Percentiles rank a stretch among this genome's conserved stretches.
phyloP scores from a whole-genome alignment of 1,140 invertebrate genomes.

The Laupala kohalensis region DNA sequence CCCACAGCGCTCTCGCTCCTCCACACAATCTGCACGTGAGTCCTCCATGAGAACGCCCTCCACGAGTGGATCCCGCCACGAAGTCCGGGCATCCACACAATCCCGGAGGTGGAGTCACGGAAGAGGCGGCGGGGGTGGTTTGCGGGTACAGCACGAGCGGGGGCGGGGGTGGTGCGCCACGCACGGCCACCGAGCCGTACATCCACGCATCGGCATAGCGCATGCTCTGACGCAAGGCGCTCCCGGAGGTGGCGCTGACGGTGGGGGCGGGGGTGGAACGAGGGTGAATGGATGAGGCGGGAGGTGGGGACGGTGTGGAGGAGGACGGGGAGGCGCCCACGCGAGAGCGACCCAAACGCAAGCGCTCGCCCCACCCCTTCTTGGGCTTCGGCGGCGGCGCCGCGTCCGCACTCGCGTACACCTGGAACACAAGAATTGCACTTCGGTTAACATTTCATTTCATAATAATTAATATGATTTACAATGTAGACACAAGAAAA shows the following conservation, averaged over 20 bases:
- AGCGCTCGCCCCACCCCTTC: slow-evolving; percentile 33
- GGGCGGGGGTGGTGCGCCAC: slow-evolving; percentile 20
- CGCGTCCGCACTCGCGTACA: not conserved
- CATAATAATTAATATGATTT: too few relatives aligned
- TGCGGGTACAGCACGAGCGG: slow-evolving; percentile 13
- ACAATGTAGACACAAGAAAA: too few relatives aligned
- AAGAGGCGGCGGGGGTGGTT: slow-evolving; percentile 19
- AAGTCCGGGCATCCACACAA: slow-evolving; percentile 5
- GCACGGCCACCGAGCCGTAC: slow-evolving; percentile 55
- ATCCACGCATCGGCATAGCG: slow-evolving; percentile 71
- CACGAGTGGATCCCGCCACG: slow-evolving; percentile 54
- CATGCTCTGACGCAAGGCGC: slow-evolving; percentile 60
- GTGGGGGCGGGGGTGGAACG: too few relatives aligned
- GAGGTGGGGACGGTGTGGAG: slow-evolving; percentile 19
- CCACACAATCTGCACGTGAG: slow-evolving; percentile 62
- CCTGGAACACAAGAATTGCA: not conserved
- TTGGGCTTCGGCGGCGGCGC: slow-evolving; percentile 23
- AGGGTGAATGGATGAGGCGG: too few relatives aligned
- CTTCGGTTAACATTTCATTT: too few relatives aligned
- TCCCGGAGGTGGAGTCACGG: slow-evolving; percentile 22
- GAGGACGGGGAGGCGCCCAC: slow-evolving; percentile 5
- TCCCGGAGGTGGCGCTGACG: slow-evolving; percentile 35
- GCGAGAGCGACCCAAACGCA: slow-evolving; percentile 25
- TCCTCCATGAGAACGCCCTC: slow-evolving; percentile 57
- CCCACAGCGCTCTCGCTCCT: slow-evolving; percentile 49